These are phyloP conservation scores for Eufriesea mexicana DNA, from an alignment of 1,140 invertebrate species.

Conservation along the genomic window DNA sequence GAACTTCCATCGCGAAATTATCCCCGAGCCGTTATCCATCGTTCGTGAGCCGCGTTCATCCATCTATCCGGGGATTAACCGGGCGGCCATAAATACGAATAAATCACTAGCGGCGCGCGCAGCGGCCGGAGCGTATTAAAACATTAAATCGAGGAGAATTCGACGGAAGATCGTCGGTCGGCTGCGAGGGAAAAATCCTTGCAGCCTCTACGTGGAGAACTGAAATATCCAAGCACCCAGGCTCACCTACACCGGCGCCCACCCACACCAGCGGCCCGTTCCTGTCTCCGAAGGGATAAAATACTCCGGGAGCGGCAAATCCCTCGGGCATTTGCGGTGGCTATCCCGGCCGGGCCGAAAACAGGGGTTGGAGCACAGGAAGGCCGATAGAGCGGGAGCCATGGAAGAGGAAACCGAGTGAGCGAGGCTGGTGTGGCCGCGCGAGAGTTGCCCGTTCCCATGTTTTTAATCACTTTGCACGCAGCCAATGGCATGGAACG, in stretches of 20 bases:
- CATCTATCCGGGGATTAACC: not conserved
- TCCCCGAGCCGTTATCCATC: no score
- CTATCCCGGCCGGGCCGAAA: slow-evolving; percentile 44
- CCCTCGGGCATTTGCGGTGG: slow-evolving; percentile 67
- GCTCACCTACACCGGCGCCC: not conserved
- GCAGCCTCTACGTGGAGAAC: slow-evolving; percentile 13
- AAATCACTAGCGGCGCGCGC: not conserved
- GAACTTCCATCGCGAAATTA: not conserved
- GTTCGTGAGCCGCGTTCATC: no score
- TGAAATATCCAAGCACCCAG: slow-evolving; percentile 36
- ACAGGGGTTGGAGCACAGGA: slow-evolving; percentile 45
- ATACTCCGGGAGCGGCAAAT: slow-evolving; percentile 55
- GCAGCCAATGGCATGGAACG: slow-evolving; percentile 65
- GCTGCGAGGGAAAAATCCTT: slow-evolving; percentile 29
- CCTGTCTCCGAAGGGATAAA: slow-evolving; percentile 54
- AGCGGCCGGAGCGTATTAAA: slow-evolving; percentile 14
- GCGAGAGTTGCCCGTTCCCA: slow-evolving; percentile 54
- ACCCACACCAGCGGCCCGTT: not conserved
- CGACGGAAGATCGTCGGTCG: slow-evolving; percentile 35
- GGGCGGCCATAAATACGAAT: slow-evolving; percentile 12
- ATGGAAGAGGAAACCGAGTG: slow-evolving; percentile 41
- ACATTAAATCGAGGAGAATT: slow-evolving; percentile 33
- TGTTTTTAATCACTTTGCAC: slow-evolving; percentile 71
- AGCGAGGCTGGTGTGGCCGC: slow-evolving; percentile 1
- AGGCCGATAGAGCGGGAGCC: slow-evolving; percentile 18